Evolutionary conservation across 1,140 invertebrate species (phyloP), one percentile per base, ranked within the genome.

Genomic region (Trachymyrmex cornetzi): DNA sequence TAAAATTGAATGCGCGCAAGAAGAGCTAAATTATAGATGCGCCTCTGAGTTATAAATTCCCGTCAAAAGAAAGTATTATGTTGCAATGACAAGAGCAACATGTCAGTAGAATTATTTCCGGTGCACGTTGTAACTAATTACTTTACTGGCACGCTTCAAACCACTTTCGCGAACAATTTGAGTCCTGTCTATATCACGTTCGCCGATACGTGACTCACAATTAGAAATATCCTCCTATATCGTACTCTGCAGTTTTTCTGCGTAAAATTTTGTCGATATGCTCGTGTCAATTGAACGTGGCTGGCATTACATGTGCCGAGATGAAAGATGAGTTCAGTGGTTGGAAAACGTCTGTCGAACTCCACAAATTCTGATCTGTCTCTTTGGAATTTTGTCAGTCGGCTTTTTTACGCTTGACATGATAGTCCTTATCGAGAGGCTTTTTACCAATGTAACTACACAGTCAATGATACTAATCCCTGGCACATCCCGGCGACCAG

Each of bases 161-260:
- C 11, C 19, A 38, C 74, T 59, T 59, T 67, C 14, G 27, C 44
- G n/a, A 55, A 67, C 44, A 44, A 34, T 55, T 55, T 12, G n/a
- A 9, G n/a, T 74, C 2, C 9, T 44, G 38, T 50, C 53, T 74
- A 16, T 61, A 61, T 82, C 67, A 82, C 80, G 53, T 74, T 72
- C 34, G 16, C n/a, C 6, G 16, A 19, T 34, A 82, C 67, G 80
- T 82, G 80, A 82, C 55, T 82, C 80, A 74, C 53, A 82, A 74
- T 74, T 82, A 61, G 80, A 82, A 50, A 50, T 48, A 38, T 14
- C 22, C 3, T 24, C 16, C 55, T 72, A 59, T 59, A 55, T 30
- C 50, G 6, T 44, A 24, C 22, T 2, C 3, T 27, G 11, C 19
- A 4, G 77, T 82, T 74, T 74, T 82, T 59, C 38, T 14, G 30